phyloP scores from a whole-genome alignment of 2,113 vertebrate species.

The Pomatostomus ruficeps region DNA sequence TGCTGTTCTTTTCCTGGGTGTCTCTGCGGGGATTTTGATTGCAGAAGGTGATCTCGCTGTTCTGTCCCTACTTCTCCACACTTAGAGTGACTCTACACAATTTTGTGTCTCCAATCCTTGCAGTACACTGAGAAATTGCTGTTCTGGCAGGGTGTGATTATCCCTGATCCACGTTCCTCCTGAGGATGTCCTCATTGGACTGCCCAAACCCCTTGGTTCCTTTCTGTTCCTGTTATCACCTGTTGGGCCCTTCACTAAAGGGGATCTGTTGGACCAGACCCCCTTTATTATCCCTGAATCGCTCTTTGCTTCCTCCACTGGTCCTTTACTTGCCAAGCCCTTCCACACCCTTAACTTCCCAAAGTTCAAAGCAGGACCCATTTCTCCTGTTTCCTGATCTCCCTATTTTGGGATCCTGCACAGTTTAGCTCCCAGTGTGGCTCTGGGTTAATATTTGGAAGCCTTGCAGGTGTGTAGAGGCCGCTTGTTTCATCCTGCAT shows the following conservation, averaged over 20 bases:
- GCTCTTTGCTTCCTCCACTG: not conserved
- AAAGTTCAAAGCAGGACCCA: not conserved
- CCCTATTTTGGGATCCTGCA: not conserved
- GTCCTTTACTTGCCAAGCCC: not conserved
- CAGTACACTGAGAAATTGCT: not conserved
- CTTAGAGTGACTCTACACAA: not conserved
- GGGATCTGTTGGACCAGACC: too few relatives aligned
- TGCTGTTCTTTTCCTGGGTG: not conserved
- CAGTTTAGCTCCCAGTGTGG: not conserved
- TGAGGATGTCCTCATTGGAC: not conserved
- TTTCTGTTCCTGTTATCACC: not conserved
- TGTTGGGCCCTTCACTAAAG: not conserved
- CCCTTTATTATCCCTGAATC: not conserved
- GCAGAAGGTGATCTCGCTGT: not conserved
- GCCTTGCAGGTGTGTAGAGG: not conserved
- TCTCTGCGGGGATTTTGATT: not conserved
- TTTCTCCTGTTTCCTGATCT: not conserved
- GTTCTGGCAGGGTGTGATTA: accelerated
- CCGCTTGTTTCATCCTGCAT: not conserved
- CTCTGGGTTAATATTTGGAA: not conserved
- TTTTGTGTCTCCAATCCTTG: not conserved
- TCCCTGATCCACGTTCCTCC: not conserved
- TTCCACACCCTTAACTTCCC: not conserved
- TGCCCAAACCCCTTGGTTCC: not conserved
- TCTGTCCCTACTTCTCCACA: not conserved